A percentile compares a stretch with the other conserved stretches of the same genome.
These are phyloP conservation scores for Palythoa heliodiscus DNA, from an alignment of 92 coral and sea anemone species.

Conservation along the genomic window DNA sequence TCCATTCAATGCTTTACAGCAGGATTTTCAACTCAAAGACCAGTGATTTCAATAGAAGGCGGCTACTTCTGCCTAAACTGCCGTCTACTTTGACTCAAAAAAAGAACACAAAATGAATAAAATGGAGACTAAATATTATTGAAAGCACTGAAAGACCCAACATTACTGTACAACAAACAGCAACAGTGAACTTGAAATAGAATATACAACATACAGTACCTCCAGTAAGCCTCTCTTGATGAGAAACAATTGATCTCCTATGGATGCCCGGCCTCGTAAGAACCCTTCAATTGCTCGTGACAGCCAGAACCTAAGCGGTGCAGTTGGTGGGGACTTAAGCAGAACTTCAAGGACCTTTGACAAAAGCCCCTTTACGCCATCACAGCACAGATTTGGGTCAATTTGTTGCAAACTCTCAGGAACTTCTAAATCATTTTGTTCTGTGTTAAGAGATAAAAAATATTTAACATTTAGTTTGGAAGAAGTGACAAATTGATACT, in stretches of 20 bases:
- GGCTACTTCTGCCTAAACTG: too few relatives aligned
- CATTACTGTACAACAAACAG: not conserved
- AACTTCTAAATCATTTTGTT: constrained; percentile 78
- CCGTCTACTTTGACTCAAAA: too few relatives aligned
- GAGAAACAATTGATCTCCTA: constrained; percentile 93
- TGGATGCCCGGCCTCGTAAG: constrained; percentile 93
- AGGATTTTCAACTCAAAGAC: too few relatives aligned
- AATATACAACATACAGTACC: constrained; percentile 46
- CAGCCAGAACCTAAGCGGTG: constrained; percentile 96
- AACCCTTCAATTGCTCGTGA: constrained; percentile 99
- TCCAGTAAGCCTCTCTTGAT: constrained; percentile 95
- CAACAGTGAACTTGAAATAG: not conserved
- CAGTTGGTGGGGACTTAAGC: constrained; percentile 75
- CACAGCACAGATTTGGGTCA: constrained; percentile 80
- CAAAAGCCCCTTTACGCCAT: constrained; percentile 88
- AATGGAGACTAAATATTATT: too few relatives aligned
- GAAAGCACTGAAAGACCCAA: not conserved
- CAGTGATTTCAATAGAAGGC: too few relatives aligned
- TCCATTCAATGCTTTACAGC: too few relatives aligned
- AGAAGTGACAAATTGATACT: not conserved
- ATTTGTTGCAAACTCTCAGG: constrained; percentile 67
- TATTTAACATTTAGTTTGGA: not conserved
- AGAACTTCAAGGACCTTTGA: constrained; percentile 87
- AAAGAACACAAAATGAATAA: too few relatives aligned
- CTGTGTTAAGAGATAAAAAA: constrained; percentile 18